phyloP scores from a whole-genome alignment of 1,140 invertebrate species.

The Leptonema lineaticorne region DNA sequence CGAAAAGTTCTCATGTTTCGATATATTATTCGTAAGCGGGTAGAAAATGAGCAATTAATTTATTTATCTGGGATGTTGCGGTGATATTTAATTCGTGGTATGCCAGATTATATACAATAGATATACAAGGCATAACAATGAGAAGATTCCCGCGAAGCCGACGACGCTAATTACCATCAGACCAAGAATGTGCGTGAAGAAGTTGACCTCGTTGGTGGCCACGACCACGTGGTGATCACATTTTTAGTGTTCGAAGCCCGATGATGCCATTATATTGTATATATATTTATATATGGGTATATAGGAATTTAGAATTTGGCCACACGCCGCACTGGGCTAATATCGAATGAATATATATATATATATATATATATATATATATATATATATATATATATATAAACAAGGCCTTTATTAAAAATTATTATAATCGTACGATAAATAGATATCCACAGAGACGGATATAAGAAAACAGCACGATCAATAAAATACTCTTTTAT shows the following conservation, averaged over 20 bases:
- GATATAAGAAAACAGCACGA: no score
- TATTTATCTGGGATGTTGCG: not conserved
- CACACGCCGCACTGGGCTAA: not conserved
- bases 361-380: not conserved
- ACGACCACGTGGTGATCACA: not conserved
- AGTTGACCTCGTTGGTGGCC: not conserved
- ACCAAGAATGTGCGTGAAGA: not conserved
- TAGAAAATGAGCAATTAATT: not conserved
- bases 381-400: not conserved
- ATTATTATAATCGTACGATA: no score
- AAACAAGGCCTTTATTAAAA: no score
- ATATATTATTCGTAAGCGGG: not conserved
- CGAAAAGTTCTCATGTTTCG: not conserved
- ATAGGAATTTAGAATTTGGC: not conserved
- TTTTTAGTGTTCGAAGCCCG: not conserved
- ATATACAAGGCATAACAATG: not conserved
- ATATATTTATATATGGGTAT: no score
- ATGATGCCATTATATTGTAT: not conserved
- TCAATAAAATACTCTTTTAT: no score
- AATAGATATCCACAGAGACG: no score
- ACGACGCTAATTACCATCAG: not conserved
- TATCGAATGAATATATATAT: not conserved
- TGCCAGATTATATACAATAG: constrained; percentile 2
- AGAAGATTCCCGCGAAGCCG: constrained; percentile 4
- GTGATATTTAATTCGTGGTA: constrained; percentile 11